Conservation (phyloP, 2,888 invertebrate species). For the Macaria notata region DNA sequence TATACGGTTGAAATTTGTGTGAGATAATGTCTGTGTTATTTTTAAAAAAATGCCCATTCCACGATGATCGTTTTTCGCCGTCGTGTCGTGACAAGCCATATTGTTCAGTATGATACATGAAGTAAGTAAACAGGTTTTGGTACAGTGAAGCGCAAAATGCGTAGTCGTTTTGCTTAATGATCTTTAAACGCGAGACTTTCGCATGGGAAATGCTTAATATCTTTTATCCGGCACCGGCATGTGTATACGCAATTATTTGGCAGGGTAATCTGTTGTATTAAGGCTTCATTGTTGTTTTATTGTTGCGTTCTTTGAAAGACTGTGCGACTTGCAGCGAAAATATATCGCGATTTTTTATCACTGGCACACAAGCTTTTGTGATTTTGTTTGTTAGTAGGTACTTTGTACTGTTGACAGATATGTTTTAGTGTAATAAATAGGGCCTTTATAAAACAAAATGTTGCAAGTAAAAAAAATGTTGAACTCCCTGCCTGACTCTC, state of each 20-base stretch:
- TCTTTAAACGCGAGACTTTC: slow-evolving; percentile 50
- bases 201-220: slow-evolving; percentile 52
- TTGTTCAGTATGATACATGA: slow-evolving; percentile 76
- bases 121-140: slow-evolving; percentile 72
- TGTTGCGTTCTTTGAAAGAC: not conserved
- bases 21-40: slow-evolving; percentile 36
- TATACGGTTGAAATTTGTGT: slow-evolving; percentile 50
- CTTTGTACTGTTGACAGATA: too few species aligned
- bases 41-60: slow-evolving; percentile 56
- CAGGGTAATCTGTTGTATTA: slow-evolving; percentile 13
- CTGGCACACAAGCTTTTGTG: too few species aligned
- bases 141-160: slow-evolving; percentile 61
- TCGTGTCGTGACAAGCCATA: slow-evolving; percentile 78
- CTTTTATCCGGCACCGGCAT: slow-evolving; percentile 21
- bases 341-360: too few species aligned
- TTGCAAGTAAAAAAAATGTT: too few species aligned
- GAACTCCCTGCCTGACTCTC: too few species aligned
- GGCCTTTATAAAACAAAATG: too few species aligned
- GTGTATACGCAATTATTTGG: slow-evolving; percentile 23
- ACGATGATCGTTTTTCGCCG: slow-evolving; percentile 65
- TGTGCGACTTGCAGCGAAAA: too few species aligned
- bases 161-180: slow-evolving; percentile 66
- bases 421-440: too few species aligned
- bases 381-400: too few species aligned
- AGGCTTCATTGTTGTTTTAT: slow-evolving; percentile 1